Conservation (phyloP, 2,888 invertebrate genomes). For the Orthosia incerta region DNA sequence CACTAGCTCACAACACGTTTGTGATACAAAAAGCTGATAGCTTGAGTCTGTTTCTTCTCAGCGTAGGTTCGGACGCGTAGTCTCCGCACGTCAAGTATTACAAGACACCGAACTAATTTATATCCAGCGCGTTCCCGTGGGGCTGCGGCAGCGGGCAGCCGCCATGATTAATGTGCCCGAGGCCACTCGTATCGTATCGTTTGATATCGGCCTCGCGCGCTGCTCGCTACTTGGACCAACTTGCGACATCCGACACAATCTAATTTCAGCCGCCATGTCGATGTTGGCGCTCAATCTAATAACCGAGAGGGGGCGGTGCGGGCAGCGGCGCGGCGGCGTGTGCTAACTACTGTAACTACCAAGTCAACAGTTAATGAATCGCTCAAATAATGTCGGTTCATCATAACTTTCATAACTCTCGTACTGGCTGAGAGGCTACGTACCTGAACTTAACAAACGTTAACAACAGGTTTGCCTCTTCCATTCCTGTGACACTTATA, state of each 20-base stretch:
- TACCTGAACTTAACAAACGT: neutral
- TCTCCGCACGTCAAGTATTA: conserved; percentile 45
- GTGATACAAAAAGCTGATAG: conserved; percentile 16
- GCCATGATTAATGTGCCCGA: conserved; percentile 63
- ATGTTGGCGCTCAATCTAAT: conserved; percentile 41
- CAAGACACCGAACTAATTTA: conserved; percentile 63
- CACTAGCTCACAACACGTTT: neutral
- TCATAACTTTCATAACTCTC: neutral
- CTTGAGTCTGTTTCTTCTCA: conserved; percentile 4
- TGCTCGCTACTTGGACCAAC: conserved; percentile 29
- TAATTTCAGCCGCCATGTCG: conserved; percentile 36
- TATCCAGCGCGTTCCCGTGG: conserved; percentile 52
- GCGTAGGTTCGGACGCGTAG: conserved; percentile 6
- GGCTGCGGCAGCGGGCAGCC: conserved; percentile 22
- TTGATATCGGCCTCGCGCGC: conserved; percentile 36
- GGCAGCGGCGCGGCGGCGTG: neutral
- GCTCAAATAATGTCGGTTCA: conserved; percentile 7
- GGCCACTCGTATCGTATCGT: conserved; percentile 48
- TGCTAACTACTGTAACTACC: conserved; percentile 18
- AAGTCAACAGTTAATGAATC: conserved; percentile 23
- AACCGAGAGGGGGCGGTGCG: conserved; percentile 4
- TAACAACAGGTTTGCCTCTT: no score
- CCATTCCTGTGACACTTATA: neutral
- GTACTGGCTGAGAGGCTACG: no score
- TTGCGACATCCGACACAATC: conserved; percentile 46